Evolutionary conservation across 2,113 vertebrate genomes (phyloP).

Genomic region (Malurus melanocephalus): DNA sequence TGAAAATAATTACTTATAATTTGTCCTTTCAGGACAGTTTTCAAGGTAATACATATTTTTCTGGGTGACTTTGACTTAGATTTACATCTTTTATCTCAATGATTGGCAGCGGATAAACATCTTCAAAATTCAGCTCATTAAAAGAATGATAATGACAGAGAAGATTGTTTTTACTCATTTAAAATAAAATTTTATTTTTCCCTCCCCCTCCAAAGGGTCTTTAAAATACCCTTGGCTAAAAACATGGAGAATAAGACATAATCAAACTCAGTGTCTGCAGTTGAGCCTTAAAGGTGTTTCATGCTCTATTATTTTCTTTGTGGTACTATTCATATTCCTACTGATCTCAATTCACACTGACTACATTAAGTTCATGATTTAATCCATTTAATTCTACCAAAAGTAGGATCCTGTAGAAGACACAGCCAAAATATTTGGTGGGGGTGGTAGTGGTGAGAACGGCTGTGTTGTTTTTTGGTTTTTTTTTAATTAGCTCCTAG

Average conservation of each 20-base stretch:
- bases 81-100: neutral
- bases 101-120: neutral
- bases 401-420: neutral
- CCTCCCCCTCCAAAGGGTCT: rapidly evolving
- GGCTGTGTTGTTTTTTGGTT: neutral
- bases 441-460: neutral
- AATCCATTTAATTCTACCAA: neutral
- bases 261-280: neutral
- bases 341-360: neutral
- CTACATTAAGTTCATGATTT: neutral
- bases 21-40: neutral
- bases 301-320: neutral
- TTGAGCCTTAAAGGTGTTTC: neutral
- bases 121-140: neutral
- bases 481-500: neutral
- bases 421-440: neutral
- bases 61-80: neutral
- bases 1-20: neutral
- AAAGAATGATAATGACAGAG: neutral
- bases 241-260: neutral
- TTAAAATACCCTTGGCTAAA: neutral
- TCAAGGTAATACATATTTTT: neutral
- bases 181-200: neutral
- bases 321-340: neutral
- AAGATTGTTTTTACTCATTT: neutral